Conservation (phyloP, 2,113 vertebrate genomes). For the Ariopsis seemanni region DNA sequence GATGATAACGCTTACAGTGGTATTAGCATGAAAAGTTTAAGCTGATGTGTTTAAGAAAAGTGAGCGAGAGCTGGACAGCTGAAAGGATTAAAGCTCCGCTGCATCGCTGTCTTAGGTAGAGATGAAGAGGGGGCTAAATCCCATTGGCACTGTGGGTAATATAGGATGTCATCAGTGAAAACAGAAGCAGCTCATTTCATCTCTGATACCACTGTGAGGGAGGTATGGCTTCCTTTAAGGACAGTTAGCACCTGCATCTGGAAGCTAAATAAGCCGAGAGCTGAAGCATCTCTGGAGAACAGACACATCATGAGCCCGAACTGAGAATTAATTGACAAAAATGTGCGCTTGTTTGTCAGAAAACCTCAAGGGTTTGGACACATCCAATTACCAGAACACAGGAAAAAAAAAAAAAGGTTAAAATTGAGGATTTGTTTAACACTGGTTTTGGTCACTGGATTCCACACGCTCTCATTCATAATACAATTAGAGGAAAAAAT, state of each 20-base stretch:
- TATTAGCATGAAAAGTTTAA: neutral
- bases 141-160: neutral
- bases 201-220: too few relatives aligned
- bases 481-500: neutral
- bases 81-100: neutral
- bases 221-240: neutral
- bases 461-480: neutral
- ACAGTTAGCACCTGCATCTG: neutral
- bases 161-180: neutral
- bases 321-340: slow-evolving; percentile 62
- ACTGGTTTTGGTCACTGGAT: neutral
- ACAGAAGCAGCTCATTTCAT: neutral
- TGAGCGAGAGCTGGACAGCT: neutral
- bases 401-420: neutral
- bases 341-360: neutral
- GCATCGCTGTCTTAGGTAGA: neutral
- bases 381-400: neutral
- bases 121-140: neutral
- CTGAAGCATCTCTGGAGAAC: slow-evolving; percentile 38
- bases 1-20: neutral
- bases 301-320: slow-evolving; percentile 55
- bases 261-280: neutral
- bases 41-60: neutral
- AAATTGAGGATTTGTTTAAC: neutral
- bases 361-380: neutral